Evolutionary conservation across 2,113 vertebrate species (phyloP), one percentile per base, ranked within the genome.

Genomic region (Theropithecus gelada): DNA sequence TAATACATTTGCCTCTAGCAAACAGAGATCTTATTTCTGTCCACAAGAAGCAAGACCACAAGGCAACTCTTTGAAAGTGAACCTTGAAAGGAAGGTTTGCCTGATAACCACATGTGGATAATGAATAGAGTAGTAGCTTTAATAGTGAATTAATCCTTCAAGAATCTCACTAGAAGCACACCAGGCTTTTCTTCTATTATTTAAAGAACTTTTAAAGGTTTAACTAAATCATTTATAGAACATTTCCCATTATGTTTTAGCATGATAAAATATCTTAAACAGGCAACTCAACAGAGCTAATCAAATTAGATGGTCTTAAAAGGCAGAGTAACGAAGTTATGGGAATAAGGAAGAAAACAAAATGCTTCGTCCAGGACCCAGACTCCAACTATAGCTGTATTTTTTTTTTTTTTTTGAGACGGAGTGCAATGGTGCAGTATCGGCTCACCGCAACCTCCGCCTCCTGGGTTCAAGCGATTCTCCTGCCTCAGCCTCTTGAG

Each of bases 61-160:
- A 23, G 45, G 27, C 27, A 35, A 68, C 55, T 68, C 17, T 32
- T 64, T 64, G 61, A 64, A 64, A 64, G 40, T 32, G 32, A 93
- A 50, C 20, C 88, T 43, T 90, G 83, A 88, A 72, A 87, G 25
- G 35, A 80, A 86, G 48, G 83, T 66, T 59, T 90, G 61, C 75
- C 70, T 68, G 75, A 95, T 48, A 80, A 73, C 59, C 22, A 76
- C 18, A 75, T 64, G 59, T 73, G 75, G 52, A 61, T 35, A 86
- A 83, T 81, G 79, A 93, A 50, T 12, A 50, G 38, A 30, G 8
- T 48, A 13, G 4, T 73, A 80, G 61, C 45, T 93, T 97, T 88
- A 83, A 83, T 10, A 80, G 43, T 73, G 75, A 88, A 84, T 96
- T 90, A 92, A 35, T 94, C 80, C 48, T 86, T 87, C 18, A 89